Base-by-base conservation (phyloP, 2,888 invertebrate genomes). In the Drosophila paracracens region DNA sequence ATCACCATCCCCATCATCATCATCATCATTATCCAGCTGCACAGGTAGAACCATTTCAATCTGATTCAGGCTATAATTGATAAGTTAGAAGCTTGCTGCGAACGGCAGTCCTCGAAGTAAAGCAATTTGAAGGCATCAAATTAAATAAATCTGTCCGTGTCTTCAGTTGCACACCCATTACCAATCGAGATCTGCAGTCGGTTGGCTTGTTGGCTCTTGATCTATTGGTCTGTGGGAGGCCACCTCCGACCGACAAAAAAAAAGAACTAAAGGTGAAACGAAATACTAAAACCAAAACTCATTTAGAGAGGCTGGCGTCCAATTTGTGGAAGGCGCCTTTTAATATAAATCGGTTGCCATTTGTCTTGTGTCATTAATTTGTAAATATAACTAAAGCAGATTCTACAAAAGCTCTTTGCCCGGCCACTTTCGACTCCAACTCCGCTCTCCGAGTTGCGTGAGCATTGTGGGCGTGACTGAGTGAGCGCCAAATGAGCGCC, bases 351-450 rank as follows among this genome's bases (percentile, higher is more conserved):
- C 72, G 76, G 8, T 74, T 50, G 82, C 77, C 88, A 88, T 88
- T 89, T 82, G 80, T 88, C 88, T 84, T 73, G 66, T 76, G 72
- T 74, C 87, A 84, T 86, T 88, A 85, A 83, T 85, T 88, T 88
- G 77, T 84, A 85, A 77, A 81, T 74, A 80, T 70, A 85, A 79
- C 81, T 81, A 76, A 76, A 74, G 70, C 73, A 75, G 75, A 76
- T 82, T 73, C 78, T 61, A 78, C 69, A 67, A 77, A 77, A 78
- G 78, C 77, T 77, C 74, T 46, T 56, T 51, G 51, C 64, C 16
- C 67, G 52, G 59, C 56, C 59, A 61, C 48, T 66, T 25, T 33
- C 33, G 21, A 18, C 51, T 38, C 58, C 46, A 50, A 51, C 33
- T 51, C 60, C 62, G 33, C 35, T 40, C 48, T 60, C 40, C 54